Evolutionary conservation across 2,888 invertebrate genomes (phyloP).

Genomic region (Calliphora vomitoria): DNA sequence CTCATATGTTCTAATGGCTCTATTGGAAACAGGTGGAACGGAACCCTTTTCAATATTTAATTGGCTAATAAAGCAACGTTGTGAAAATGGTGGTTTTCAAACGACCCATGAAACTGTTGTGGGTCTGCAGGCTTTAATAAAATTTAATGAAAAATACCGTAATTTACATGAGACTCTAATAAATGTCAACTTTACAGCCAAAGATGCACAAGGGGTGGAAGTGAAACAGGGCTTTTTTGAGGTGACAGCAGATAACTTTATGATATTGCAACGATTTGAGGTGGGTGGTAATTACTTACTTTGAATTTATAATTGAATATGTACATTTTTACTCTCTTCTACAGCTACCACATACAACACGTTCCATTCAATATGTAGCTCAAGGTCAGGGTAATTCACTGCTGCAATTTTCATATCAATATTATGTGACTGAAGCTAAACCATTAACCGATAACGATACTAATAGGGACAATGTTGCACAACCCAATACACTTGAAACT

Average conservation of each 20-base stretch:
- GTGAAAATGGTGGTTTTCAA: constrained; percentile 88
- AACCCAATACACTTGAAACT: too few relatives aligned
- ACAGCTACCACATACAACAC: constrained; percentile 19
- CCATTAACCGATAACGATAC: background rate
- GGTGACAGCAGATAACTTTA: constrained; percentile 1
- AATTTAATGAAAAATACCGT: constrained; percentile 86
- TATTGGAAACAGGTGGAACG: constrained; percentile 80
- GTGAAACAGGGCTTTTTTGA: background rate
- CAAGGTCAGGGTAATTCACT: constrained; percentile 9
- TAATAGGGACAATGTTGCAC: background rate
- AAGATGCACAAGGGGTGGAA: background rate
- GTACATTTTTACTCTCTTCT: background rate
- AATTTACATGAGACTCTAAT: constrained; percentile 68
- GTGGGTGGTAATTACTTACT: constrained; percentile 1
- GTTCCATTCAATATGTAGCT: constrained; percentile 12
- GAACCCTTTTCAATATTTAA: constrained; percentile 86
- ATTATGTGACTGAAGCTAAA: background rate
- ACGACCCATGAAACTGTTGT: constrained; percentile 91
- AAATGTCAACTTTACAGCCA: constrained; percentile 1
- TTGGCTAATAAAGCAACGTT: constrained; percentile 89
- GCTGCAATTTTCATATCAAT: constrained; percentile 20
- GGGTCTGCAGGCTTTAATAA: constrained; percentile 88
- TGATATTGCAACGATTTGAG: constrained; percentile 28
- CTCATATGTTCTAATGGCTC: constrained; percentile 91
- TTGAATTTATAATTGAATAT: too few relatives aligned